Conservation (phyloP, 2,888 invertebrate genomes). For the Listrodromus nycthemerus region DNA sequence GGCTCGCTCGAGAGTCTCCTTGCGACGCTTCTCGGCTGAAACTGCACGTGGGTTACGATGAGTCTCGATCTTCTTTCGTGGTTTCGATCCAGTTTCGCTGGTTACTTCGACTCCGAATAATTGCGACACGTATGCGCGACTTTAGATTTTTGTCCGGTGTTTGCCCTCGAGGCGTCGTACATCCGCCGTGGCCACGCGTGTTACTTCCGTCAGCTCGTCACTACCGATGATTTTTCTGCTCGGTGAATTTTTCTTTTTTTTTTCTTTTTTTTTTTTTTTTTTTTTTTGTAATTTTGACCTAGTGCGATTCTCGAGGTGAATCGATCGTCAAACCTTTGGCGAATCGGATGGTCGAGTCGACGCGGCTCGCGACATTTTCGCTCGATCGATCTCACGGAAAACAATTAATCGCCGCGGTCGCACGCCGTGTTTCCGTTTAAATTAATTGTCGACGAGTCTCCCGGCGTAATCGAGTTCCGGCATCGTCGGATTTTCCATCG, state of each 20-base stretch:
- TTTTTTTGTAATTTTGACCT: background rate
- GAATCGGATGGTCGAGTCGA: conserved; percentile 7
- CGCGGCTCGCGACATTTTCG: conserved; percentile 9
- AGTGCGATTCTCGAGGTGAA: background rate
- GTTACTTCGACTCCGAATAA: background rate
- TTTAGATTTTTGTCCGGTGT: background rate
- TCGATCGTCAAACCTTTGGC: background rate
- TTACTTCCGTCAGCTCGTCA: conserved; percentile 7
- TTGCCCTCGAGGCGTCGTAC: background rate
- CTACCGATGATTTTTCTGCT: background rate
- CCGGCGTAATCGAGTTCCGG: conserved; percentile 34
- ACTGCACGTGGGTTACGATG: conserved; percentile 38
- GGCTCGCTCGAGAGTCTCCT: conserved; percentile 29
- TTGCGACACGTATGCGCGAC: background rate
- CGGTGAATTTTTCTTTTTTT: background rate
- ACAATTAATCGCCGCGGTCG: conserved; percentile 15
- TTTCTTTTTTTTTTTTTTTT: no score
- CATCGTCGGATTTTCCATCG: conserved; percentile 45
- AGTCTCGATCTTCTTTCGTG: conserved; percentile 12
- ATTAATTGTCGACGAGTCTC: conserved; percentile 35
- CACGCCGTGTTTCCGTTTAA: background rate
- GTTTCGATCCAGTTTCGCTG: conserved; percentile 19
- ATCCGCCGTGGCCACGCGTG: background rate
- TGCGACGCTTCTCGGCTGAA: conserved; percentile 20
- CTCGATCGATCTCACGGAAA: background rate